Percentiles rank a stretch among this genome's conserved stretches.
These are phyloP conservation scores for Myripristis murdjan DNA, from an alignment of 2,797 vertebrate genomes.

Conservation along the genomic window DNA sequence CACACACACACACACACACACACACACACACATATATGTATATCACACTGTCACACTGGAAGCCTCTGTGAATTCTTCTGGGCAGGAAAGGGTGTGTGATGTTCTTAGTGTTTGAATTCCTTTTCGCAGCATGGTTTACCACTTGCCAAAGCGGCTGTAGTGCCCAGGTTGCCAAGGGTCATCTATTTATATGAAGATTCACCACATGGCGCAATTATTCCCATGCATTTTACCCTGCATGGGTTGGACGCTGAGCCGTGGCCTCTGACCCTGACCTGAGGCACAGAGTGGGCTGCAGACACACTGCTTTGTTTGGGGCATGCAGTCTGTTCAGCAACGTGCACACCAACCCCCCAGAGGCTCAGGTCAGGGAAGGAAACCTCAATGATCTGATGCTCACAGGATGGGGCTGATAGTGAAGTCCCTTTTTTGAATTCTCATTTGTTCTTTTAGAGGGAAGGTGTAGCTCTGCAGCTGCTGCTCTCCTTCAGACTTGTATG, in stretches of 20 bases:
- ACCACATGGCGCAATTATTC: constrained; percentile 37
- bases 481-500: constrained; percentile 9
- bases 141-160: constrained; percentile 6
- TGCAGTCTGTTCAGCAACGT: constrained; percentile 48
- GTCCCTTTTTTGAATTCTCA: background rate
- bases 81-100: too few species aligned
- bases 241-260: constrained; percentile 32
- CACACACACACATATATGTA: too few species aligned
- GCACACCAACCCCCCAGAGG: background rate
- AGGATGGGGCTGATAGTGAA: background rate
- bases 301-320: constrained; percentile 25
- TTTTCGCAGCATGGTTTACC: too few species aligned
- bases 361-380: constrained; percentile 41
- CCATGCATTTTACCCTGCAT: background rate
- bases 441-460: constrained; percentile 13
- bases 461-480: constrained; percentile 30
- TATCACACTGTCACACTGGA: too few species aligned
- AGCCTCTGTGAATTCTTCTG: too few species aligned
- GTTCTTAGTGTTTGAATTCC: too few species aligned
- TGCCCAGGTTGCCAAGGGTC: too few species aligned
- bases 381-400: constrained; percentile 26
- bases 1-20: too few species aligned
- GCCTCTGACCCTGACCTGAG: constrained; percentile 55
- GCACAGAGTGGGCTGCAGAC: constrained; percentile 29
- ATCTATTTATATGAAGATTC: constrained; percentile 23